Percentiles rank a stretch among this genome's conserved stretches.
Evolutionary conservation across 2,113 vertebrate species (phyloP).

Genomic region (Cinclus cinclus): DNA sequence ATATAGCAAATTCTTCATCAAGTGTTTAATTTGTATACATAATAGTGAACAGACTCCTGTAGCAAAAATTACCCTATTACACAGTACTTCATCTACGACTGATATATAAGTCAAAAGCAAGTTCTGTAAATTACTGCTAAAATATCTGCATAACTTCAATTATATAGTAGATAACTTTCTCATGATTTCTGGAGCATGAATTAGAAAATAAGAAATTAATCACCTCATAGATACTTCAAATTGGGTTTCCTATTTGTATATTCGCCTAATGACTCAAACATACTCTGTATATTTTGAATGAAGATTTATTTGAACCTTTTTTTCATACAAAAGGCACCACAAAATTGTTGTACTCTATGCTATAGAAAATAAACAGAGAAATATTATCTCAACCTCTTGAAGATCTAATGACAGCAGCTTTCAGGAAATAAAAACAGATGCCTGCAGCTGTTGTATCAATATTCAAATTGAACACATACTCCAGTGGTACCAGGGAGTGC

Average conservation of each 20-base stretch:
- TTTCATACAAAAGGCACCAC: not conserved
- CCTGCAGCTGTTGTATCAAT: conserved; percentile 29
- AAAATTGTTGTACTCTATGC: not conserved
- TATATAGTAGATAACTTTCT: not conserved
- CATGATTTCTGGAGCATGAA: conserved; percentile 25
- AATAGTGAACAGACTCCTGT: not conserved
- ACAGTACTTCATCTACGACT: not conserved
- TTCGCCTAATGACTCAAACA: not conserved
- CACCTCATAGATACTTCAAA: not conserved
- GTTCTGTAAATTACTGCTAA: not conserved
- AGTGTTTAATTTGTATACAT: not conserved
- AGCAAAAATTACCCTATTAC: not conserved
- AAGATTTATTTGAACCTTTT: not conserved
- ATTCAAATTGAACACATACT: not conserved
- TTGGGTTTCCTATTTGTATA: not conserved
- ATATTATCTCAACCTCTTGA: not conserved
- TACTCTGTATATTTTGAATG: not conserved
- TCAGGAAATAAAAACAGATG: not conserved
- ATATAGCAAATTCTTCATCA: not conserved
- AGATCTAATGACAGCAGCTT: not conserved
- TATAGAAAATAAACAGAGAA: not conserved
- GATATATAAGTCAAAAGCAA: not conserved
- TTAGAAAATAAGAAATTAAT: not conserved
- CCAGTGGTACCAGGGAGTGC: not conserved
- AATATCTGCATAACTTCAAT: not conserved